Evolutionary conservation across 2,888 invertebrate species (phyloP).

Genomic region (Hirtodrosophila trivittata): DNA sequence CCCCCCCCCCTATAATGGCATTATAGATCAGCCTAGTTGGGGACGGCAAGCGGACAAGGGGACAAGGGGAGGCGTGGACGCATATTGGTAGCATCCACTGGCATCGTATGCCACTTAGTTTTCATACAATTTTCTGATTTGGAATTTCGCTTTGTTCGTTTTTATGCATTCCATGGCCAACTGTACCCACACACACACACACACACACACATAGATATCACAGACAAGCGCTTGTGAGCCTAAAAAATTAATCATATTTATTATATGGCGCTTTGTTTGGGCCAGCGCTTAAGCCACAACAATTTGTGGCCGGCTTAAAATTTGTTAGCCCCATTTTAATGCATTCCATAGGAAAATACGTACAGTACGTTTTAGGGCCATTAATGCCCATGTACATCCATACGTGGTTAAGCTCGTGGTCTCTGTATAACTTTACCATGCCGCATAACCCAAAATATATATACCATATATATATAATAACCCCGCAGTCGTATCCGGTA

Average conservation of each 20-base stretch:
- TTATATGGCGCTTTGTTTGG: slow-evolving; percentile 46
- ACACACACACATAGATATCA: slow-evolving; percentile 14
- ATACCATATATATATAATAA: neutral
- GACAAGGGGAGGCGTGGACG: no score
- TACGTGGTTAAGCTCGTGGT: slow-evolving; percentile 28
- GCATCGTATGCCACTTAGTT: slow-evolving; percentile 12
- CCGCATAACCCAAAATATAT: neutral
- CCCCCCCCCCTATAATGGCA: neutral
- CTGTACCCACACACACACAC: slow-evolving; percentile 36
- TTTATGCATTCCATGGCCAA: slow-evolving; percentile 31
- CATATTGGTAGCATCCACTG: neutral
- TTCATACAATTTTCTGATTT: slow-evolving; percentile 31
- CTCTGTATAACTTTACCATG: slow-evolving; percentile 3
- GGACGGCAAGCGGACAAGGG: neutral
- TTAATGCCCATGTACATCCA: slow-evolving; percentile 25
- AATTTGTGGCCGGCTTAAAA: slow-evolving; percentile 67
- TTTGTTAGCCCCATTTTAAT: slow-evolving; percentile 60
- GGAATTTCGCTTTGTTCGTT: slow-evolving; percentile 14
- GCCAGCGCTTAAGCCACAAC: slow-evolving; percentile 55
- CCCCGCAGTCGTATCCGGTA: slow-evolving; percentile 15
- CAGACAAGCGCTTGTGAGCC: slow-evolving; percentile 13
- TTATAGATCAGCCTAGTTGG: neutral
- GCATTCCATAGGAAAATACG: slow-evolving; percentile 24
- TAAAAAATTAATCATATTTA: slow-evolving; percentile 68
- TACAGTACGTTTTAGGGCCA: slow-evolving; percentile 41